These are phyloP conservation scores for Drosophila anceps DNA, from an alignment of 2,888 invertebrate genomes.

Conservation along the genomic window DNA sequence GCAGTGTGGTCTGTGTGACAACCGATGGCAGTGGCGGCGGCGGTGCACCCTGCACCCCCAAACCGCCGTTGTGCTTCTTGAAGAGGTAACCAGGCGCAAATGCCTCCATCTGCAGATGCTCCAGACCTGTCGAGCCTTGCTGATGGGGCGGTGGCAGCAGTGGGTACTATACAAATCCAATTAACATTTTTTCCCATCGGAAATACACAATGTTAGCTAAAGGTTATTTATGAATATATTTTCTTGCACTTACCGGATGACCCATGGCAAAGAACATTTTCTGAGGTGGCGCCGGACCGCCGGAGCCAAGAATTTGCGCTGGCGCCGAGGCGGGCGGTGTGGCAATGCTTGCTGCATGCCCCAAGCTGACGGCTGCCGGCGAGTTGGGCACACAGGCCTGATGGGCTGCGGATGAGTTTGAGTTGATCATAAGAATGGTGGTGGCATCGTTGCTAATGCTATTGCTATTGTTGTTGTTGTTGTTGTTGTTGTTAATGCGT, in stretches of 20 bases:
- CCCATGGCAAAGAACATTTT: slow-evolving; percentile 83
- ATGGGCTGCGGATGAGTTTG: slow-evolving; percentile 70
- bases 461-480: slow-evolving; percentile 45
- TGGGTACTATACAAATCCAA: slow-evolving; percentile 55
- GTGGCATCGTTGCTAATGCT: slow-evolving; percentile 58
- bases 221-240: not conserved
- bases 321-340: slow-evolving; percentile 76
- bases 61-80: slow-evolving; percentile 81
- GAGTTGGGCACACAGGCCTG: slow-evolving; percentile 77
- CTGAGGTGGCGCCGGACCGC: slow-evolving; percentile 65
- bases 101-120: slow-evolving; percentile 58
- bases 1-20: slow-evolving; percentile 66
- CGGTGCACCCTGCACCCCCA: slow-evolving; percentile 49
- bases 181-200: no score
- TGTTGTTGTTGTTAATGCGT: slow-evolving; percentile 46
- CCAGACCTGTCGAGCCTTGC: slow-evolving; percentile 60
- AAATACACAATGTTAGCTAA: not conserved
- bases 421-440: slow-evolving; percentile 73
- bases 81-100: slow-evolving; percentile 72
- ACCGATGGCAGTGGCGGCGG: slow-evolving; percentile 63
- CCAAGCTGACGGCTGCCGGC: slow-evolving; percentile 70
- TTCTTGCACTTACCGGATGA: slow-evolving; percentile 78
- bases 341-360: slow-evolving; percentile 71
- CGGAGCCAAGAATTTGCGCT: slow-evolving; percentile 71
- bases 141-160: slow-evolving; percentile 71